A percentile compares a stretch with the other conserved stretches of the same genome.
These are phyloP conservation scores for Coleophora flavipennella DNA, from an alignment of 2,888 invertebrate species.

Conservation along the genomic window DNA sequence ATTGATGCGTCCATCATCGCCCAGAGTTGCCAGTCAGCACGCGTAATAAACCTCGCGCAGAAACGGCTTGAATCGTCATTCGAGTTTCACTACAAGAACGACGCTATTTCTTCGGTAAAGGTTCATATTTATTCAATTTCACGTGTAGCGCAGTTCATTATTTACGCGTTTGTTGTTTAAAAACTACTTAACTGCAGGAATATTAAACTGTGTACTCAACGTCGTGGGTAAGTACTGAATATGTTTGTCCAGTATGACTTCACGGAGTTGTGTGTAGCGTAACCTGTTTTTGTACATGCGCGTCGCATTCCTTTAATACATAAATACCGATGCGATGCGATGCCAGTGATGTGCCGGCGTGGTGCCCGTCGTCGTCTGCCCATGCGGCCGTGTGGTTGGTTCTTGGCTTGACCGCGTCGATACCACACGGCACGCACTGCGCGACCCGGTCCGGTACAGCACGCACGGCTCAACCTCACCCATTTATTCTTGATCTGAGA, in stretches of 20 bases:
- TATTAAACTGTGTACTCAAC: constrained; percentile 42
- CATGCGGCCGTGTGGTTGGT: not conserved
- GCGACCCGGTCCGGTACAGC: constrained; percentile 19
- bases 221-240: constrained; percentile 27
- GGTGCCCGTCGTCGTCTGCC: constrained; percentile 5
- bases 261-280: constrained; percentile 24
- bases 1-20: constrained; percentile 60
- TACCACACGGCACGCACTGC: constrained; percentile 4
- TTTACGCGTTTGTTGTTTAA: too few species aligned
- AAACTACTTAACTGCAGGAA: too few species aligned
- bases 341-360: constrained; percentile 28
- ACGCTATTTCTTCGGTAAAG: constrained; percentile 3
- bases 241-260: constrained; percentile 36
- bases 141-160: constrained; percentile 4
- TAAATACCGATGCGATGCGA: constrained; percentile 10
- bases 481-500: too few species aligned
- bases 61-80: constrained; percentile 15
- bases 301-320: constrained; percentile 52
- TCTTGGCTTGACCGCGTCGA: constrained; percentile 1
- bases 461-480: too few species aligned
- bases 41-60: constrained; percentile 51
- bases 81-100: constrained; percentile 27
- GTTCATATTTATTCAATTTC: constrained; percentile 14
- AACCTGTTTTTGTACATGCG: constrained; percentile 52
- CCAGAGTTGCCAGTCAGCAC: constrained; percentile 67